A percentile compares a stretch with the other conserved stretches of the same genome.
These are phyloP conservation scores for Argyresthia goedartella DNA, from an alignment of 2,888 invertebrate species.

Conservation along the genomic window DNA sequence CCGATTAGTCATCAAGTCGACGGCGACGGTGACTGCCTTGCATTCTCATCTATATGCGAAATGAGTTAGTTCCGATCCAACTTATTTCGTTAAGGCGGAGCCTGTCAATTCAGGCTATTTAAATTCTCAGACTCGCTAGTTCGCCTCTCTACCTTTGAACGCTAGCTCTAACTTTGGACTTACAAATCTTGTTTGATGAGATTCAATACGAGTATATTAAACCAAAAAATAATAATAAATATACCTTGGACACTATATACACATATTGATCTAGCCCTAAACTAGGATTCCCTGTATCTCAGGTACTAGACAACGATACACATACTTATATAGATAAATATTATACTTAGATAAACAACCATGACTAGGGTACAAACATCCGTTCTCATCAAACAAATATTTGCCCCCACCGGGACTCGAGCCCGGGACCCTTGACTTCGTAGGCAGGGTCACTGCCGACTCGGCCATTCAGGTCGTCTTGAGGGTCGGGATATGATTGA, in stretches of 20 bases:
- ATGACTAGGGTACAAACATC: too few relatives aligned
- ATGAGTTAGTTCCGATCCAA: conserved; percentile 1
- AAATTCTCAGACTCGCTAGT: background rate
- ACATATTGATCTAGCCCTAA: too few relatives aligned
- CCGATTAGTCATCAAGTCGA: conserved; percentile 6
- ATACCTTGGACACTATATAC: too few relatives aligned
- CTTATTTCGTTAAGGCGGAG: background rate
- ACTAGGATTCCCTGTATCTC: too few relatives aligned
- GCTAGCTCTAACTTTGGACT: background rate
- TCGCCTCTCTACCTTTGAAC: background rate
- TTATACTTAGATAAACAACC: too few relatives aligned
- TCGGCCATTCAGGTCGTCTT: too few relatives aligned
- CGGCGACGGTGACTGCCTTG: background rate
- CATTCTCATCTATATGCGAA: conserved; percentile 6
- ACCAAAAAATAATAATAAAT: background rate
- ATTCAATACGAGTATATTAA: background rate
- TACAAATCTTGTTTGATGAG: background rate
- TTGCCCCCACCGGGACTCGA: too few relatives aligned
- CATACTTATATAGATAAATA: too few relatives aligned
- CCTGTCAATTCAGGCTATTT: background rate
- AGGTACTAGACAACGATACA: too few relatives aligned
- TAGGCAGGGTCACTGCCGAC: too few relatives aligned
- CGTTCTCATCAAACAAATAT: too few relatives aligned
- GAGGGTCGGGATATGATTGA: background rate
- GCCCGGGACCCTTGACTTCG: too few relatives aligned